phyloP scores from a whole-genome alignment of 2,797 vertebrate genomes.

The Sebastes hubbsi region DNA sequence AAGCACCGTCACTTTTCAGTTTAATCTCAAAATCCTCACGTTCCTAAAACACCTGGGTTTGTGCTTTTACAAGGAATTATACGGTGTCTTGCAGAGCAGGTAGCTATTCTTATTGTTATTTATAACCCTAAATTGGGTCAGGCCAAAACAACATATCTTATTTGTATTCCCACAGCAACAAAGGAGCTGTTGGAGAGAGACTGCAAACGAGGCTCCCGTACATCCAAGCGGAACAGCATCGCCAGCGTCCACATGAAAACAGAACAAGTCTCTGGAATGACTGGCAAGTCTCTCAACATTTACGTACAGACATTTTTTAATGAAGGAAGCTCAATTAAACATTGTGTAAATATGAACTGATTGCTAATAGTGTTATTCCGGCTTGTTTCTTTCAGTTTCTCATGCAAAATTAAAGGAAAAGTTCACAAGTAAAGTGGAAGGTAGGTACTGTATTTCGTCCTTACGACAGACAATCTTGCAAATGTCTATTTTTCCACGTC shows the following conservation, averaged over 20 bases:
- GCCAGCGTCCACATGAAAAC: constrained; percentile 52
- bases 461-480: background rate
- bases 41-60: constrained; percentile 54
- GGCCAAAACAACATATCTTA: constrained; percentile 76
- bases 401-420: constrained; percentile 64
- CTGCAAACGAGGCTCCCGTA: constrained; percentile 65
- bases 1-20: constrained; percentile 67
- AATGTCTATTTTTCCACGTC: background rate
- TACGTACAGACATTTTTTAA: background rate
- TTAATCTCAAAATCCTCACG: constrained; percentile 19
- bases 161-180: constrained; percentile 77
- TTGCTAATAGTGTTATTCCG: too few species aligned
- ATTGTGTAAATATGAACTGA: too few species aligned
- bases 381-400: constrained; percentile 8
- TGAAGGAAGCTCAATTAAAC: background rate
- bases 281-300: constrained; percentile 60
- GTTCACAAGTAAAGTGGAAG: constrained; percentile 72
- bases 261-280: constrained; percentile 32
- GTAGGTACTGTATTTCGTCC: constrained; percentile 48
- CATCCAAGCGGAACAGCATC: constrained; percentile 73
- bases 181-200: constrained; percentile 58
- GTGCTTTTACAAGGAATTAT: constrained; percentile 54
- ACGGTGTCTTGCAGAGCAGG: constrained; percentile 37
- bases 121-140: constrained; percentile 79
- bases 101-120: constrained; percentile 77